These are phyloP conservation scores for Eulithis testata DNA, from an alignment of 2,888 invertebrate species.

Conservation along the genomic window DNA sequence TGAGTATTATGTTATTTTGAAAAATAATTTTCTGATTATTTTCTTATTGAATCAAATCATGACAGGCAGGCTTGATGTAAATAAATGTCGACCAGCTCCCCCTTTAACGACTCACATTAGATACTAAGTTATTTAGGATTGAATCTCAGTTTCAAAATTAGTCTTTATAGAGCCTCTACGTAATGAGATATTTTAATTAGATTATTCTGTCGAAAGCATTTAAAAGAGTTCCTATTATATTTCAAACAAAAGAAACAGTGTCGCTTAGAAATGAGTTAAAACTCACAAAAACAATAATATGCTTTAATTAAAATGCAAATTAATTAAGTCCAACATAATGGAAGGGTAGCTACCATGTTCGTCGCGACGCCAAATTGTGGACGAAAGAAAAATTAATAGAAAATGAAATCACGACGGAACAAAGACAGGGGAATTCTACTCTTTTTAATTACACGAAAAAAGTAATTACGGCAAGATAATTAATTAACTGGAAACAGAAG, in stretches of 20 bases:
- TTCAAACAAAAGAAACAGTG: conserved; percentile 52
- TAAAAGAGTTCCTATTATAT: conserved; percentile 44
- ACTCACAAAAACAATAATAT: conserved; percentile 71
- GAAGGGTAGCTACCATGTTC: conserved; percentile 82
- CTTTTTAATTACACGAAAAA: conserved; percentile 85
- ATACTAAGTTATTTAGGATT: not conserved
- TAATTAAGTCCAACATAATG: conserved; percentile 81
- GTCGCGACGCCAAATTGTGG: conserved; percentile 85
- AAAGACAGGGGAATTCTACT: conserved; percentile 84
- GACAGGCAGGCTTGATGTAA: not conserved
- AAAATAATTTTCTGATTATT: too few relatives aligned
- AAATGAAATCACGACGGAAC: conserved; percentile 84
- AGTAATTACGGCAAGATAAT: conserved; percentile 85
- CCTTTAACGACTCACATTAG: not conserved
- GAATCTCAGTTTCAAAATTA: conserved; percentile 5
- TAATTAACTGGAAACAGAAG: conserved; percentile 85
- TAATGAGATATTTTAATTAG: conserved; percentile 37
- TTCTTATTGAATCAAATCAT: not conserved
- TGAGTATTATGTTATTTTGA: too few relatives aligned
- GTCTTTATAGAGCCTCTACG: conserved; percentile 20
- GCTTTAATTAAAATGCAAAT: conserved; percentile 83
- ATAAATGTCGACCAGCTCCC: not conserved
- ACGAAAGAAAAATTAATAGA: conserved; percentile 84
- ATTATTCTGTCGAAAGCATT: conserved; percentile 30
- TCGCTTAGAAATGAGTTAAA: conserved; percentile 51